Base-by-base conservation (phyloP, 2,797 vertebrate species). In the Rhinogobio ventralis region DNA sequence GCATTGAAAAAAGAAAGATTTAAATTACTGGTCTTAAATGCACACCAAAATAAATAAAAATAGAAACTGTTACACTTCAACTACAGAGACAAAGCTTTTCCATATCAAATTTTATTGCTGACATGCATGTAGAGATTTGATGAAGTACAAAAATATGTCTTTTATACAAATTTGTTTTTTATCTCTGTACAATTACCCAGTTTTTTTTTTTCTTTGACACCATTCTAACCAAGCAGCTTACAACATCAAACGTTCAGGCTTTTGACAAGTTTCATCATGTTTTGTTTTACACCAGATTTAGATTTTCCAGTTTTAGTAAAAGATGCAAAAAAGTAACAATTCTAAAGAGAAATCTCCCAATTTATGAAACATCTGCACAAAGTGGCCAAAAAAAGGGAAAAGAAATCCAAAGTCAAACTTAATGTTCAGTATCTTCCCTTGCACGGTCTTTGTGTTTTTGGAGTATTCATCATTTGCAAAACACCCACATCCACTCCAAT, bases 91-190 rank as follows among this genome's bases (percentile, higher is more conserved):
- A 30, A 42, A 57, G 0, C 39, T 73, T 92, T 95, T 95, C 93
- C 92, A 95, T 96, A 96, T 93, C 94, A 94, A 96, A 97, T 93
- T 97, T 96, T 98, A 98, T 99, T 99, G 97, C 97, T 96, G 94
- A 97, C 97, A 98, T 99, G 97, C 97, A 98, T 97, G 97, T 97
- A 96, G 94, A 98, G 96, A 96, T 96, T 93, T 87, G 95, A 96
- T 96, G 96, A 96, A 95, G 96, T 98, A 99, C 95, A 99, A 99
- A 99, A 99, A 99, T 98, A 98, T 95, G 96, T 96, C 96, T 97
- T 97, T 97, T 97, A 98, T 98, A 97, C 97, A 98, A 96, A 95
- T 94, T 93, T 93, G 92, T 95, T 95, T 94, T 93, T 94, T 75
- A 91, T 95, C 94, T 95, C 96, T 97, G 95, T 96, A 96, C 95